Evolutionary conservation across 2,113 vertebrate species (phyloP).

Genomic region (Trogon surrucura): DNA sequence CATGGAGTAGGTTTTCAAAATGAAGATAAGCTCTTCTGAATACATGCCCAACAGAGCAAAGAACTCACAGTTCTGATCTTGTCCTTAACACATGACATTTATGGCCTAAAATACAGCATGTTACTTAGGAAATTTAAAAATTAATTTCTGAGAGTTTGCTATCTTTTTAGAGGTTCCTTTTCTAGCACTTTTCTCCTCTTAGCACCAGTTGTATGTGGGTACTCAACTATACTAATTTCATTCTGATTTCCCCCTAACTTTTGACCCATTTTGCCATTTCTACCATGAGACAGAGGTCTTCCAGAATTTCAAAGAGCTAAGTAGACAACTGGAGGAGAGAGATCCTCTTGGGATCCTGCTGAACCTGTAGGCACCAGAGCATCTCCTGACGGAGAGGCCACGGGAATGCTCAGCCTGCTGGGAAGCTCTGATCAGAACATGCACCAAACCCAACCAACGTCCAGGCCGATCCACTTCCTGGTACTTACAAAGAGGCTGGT

Average conservation of each 20-base stretch:
- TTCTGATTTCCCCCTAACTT: background rate
- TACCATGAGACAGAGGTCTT: background rate
- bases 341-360: background rate
- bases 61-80: background rate
- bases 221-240: background rate
- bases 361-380: background rate
- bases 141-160: background rate
- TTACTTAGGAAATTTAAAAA: background rate
- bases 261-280: background rate
- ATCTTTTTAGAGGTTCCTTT: background rate
- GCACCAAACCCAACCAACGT: background rate
- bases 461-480: background rate
- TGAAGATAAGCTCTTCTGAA: background rate
- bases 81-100: background rate
- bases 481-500: background rate
- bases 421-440: background rate
- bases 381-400: background rate
- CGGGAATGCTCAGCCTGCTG: background rate
- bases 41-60: background rate
- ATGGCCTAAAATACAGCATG: background rate
- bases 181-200: background rate
- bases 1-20: background rate
- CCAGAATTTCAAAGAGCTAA: background rate
- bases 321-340: background rate
- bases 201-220: background rate